Evolutionary conservation across 2,113 vertebrate species (phyloP).

Genomic region (Micromys minutus): DNA sequence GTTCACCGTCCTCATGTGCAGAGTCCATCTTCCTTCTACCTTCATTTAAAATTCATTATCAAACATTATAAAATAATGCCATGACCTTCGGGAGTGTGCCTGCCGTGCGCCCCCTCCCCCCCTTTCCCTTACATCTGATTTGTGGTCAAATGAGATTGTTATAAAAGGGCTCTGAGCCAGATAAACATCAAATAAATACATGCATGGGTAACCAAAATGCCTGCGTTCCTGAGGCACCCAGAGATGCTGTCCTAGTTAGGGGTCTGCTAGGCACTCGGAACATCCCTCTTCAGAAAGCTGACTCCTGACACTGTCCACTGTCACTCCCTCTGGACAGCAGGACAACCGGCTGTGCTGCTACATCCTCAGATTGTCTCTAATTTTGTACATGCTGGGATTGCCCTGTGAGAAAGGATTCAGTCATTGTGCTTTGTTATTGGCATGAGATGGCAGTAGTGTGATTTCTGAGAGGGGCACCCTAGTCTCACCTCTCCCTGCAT

Average conservation of each 20-base stretch:
- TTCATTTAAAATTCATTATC: slow-evolving; percentile 79
- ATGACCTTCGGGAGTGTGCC: slow-evolving; percentile 51
- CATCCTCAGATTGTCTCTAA: neutral
- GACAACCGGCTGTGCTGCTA: neutral
- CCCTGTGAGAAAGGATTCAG: neutral
- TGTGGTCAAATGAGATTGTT: slow-evolving; percentile 64
- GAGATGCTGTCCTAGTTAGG: slow-evolving; percentile 74
- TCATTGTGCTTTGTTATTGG: neutral
- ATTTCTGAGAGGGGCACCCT: neutral
- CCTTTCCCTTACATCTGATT: slow-evolving; percentile 47
- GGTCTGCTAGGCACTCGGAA: slow-evolving; percentile 74
- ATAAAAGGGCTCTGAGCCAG: slow-evolving; percentile 66
- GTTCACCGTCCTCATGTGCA: neutral
- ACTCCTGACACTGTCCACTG: neutral
- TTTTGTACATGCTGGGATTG: slow-evolving; percentile 4
- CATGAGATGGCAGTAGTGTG: neutral
- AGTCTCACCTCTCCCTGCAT: neutral
- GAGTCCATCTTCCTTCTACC: neutral
- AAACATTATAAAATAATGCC: slow-evolving; percentile 72
- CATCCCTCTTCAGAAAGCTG: slow-evolving; percentile 60
- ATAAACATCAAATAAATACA: slow-evolving; percentile 63
- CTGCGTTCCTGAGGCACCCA: slow-evolving; percentile 63
- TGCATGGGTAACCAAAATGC: slow-evolving; percentile 78
- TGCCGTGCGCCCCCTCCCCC: neutral
- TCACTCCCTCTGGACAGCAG: neutral